These are phyloP conservation scores for Synergus itoensis DNA, from an alignment of 2,888 invertebrate genomes.

Conservation along the genomic window DNA sequence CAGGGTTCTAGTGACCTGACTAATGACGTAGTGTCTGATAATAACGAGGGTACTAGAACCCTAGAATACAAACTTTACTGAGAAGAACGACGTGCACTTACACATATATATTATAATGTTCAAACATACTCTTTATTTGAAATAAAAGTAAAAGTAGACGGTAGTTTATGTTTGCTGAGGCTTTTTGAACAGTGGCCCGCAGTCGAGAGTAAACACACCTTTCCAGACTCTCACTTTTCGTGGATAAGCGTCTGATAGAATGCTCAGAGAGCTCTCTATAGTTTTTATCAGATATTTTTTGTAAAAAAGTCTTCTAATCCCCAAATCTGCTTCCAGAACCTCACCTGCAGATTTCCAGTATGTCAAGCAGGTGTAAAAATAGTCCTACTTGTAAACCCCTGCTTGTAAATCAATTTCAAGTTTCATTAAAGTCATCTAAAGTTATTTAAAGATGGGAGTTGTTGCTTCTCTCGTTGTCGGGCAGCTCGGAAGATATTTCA, in stretches of 20 bases:
- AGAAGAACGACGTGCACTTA: no score
- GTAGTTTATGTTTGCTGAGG: neutral
- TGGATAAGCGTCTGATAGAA: neutral
- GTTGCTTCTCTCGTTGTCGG: neutral
- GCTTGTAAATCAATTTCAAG: neutral
- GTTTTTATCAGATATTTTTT: neutral
- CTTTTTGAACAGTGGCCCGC: neutral
- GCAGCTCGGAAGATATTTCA: slow-evolving; percentile 25
- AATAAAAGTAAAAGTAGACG: neutral
- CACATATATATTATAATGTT: no score
- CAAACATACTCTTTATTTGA: no score
- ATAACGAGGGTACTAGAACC: no score
- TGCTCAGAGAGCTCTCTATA: neutral
- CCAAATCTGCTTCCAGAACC: neutral
- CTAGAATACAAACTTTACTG: no score
- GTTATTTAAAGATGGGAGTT: slow-evolving; percentile 11
- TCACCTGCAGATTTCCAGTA: neutral
- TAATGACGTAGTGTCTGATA: no score
- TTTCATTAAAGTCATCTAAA: neutral
- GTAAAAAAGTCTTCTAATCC: neutral
- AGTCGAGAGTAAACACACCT: no score
- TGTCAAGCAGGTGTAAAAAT: no score
- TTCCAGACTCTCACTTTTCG: neutral
- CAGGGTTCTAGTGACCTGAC: no score
- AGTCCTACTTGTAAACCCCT: no score